Conservation (phyloP, 2,113 vertebrate genomes). For the Pongo abelii region DNA sequence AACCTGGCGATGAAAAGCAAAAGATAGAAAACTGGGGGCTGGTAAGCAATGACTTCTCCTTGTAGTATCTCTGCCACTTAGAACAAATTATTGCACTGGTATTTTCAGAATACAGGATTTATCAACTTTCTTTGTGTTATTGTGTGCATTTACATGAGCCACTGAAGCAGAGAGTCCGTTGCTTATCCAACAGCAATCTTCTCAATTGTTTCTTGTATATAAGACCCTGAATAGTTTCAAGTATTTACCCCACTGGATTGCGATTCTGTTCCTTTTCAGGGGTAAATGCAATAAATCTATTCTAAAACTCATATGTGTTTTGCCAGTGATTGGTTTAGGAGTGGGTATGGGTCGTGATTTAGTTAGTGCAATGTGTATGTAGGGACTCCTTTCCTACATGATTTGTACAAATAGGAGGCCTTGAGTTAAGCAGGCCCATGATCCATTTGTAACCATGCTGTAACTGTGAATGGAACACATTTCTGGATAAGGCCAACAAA, state of each 20-base stretch:
- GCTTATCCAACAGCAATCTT: neutral
- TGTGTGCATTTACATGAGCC: neutral
- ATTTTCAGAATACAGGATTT: neutral
- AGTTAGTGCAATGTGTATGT: neutral
- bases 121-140: neutral
- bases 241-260: fast-evolving
- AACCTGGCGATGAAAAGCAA: neutral
- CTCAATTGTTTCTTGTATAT: neutral
- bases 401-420: neutral
- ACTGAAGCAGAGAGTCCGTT: neutral
- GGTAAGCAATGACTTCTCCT: neutral
- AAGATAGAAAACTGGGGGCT: neutral
- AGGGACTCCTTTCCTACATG: neutral
- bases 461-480: neutral
- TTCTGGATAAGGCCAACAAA: neutral
- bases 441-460: neutral
- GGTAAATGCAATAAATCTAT: neutral
- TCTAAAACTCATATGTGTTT: neutral
- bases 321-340: neutral
- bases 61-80: neutral
- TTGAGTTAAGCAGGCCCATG: neutral
- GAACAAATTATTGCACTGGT: neutral
- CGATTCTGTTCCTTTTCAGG: neutral
- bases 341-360: neutral
- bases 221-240: neutral